Percentiles rank a stretch among this genome's conserved stretches.
phyloP scores from a whole-genome alignment of 2,797 vertebrate species.

The Hybognathus amarus region DNA sequence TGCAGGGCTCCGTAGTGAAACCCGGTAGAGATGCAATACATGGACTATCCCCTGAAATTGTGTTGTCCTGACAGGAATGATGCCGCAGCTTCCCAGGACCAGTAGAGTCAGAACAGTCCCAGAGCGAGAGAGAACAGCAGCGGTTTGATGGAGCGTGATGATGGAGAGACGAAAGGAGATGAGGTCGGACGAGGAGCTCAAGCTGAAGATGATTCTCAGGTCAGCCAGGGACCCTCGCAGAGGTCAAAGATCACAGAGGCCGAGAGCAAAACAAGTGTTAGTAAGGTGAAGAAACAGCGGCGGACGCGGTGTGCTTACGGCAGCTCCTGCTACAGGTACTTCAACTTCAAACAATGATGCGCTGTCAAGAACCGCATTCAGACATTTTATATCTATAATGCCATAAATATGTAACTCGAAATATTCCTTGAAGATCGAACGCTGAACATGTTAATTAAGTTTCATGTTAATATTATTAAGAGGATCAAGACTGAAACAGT shows the following conservation, averaged over 20 bases:
- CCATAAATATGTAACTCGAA: neutral
- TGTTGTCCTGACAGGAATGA: slow-evolving; percentile 40
- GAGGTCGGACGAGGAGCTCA: neutral
- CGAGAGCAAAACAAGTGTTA: neutral
- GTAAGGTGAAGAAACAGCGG: slow-evolving; percentile 11
- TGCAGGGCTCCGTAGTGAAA: neutral
- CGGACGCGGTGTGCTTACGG: slow-evolving; percentile 87
- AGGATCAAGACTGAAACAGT: neutral
- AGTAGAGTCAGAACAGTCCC: slow-evolving; percentile 3
- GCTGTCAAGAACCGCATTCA: neutral
- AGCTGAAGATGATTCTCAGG: slow-evolving; percentile 9
- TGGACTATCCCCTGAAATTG: too few relatives aligned
- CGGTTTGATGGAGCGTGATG: slow-evolving; percentile 10
- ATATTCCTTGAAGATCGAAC: neutral
- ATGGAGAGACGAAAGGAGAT: neutral
- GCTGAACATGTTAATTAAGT: neutral
- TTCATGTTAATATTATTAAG: neutral
- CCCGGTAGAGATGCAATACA: neutral
- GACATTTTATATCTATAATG: neutral
- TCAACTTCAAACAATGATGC: neutral
- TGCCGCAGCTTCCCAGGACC: neutral
- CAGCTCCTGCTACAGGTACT: slow-evolving; percentile 90
- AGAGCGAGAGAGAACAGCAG: neutral
- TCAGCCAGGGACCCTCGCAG: neutral
- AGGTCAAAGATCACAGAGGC: neutral